Conservation (phyloP, 2,797 vertebrate species). For the Pyrrhura leucotis region DNA sequence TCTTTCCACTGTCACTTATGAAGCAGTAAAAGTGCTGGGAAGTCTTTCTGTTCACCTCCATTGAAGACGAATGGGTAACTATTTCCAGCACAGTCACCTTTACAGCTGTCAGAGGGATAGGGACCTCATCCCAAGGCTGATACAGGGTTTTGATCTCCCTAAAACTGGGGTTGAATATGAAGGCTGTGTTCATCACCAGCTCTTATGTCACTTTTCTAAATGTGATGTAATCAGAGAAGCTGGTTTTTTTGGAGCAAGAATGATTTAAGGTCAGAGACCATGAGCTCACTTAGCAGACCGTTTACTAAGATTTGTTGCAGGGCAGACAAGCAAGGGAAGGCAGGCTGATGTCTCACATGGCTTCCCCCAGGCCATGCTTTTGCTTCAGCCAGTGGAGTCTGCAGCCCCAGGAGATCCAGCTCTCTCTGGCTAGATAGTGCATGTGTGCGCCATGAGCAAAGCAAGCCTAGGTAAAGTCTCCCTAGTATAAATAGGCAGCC, state of each 20-base stretch:
- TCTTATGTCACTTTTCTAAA: background rate
- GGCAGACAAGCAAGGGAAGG: background rate
- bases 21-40: background rate
- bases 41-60: background rate
- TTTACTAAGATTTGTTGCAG: background rate
- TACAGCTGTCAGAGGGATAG: background rate
- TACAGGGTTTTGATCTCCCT: background rate
- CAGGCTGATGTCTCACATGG: background rate
- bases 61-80: background rate
- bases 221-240: background rate
- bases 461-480: background rate
- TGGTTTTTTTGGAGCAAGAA: background rate
- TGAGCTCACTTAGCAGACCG: background rate
- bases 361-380: background rate
- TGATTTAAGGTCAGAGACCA: background rate
- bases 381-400: background rate
- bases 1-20: background rate
- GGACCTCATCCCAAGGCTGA: background rate
- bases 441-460: background rate
- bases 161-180: background rate
- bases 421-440: background rate
- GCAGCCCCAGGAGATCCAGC: fast-evolving
- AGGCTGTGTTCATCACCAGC: background rate
- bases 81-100: background rate
- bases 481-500: background rate